phyloP scores from a whole-genome alignment of 2,888 invertebrate species.

The Nycteola revayana region DNA sequence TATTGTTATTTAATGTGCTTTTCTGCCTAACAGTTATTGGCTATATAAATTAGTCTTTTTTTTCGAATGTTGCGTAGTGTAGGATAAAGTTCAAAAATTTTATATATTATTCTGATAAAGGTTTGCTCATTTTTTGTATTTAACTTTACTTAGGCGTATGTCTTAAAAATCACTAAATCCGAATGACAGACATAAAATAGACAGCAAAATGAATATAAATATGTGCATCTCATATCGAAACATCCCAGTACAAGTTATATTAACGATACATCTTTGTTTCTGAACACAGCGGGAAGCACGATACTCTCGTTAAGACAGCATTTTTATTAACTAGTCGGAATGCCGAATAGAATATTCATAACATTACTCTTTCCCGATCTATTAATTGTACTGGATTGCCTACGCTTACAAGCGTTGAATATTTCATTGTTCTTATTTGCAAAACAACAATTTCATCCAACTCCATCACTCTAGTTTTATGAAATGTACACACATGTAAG shows the following conservation, averaged over 20 bases:
- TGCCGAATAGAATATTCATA: slow-evolving; percentile 73
- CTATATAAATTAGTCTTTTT: no score
- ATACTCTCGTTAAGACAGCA: slow-evolving; percentile 68
- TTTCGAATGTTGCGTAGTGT: no score
- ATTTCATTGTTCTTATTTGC: slow-evolving; percentile 30
- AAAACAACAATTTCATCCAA: no score
- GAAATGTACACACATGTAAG: no score
- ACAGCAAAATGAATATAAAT: slow-evolving; percentile 16
- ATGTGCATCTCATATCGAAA: slow-evolving; percentile 50
- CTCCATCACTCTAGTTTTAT: no score
- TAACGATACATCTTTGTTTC: slow-evolving; percentile 72
- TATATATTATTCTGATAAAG: no score
- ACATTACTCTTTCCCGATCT: slow-evolving; percentile 62
- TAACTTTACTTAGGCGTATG: no score
- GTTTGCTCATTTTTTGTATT: no score
- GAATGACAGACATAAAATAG: slow-evolving; percentile 21
- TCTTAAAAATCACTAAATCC: slow-evolving; percentile 16
- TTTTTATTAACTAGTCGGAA: slow-evolving; percentile 76
- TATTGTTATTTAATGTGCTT: no score
- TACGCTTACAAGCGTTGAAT: slow-evolving; percentile 34
- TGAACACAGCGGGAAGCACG: slow-evolving; percentile 67
- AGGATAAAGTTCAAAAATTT: no score
- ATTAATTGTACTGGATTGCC: slow-evolving; percentile 49
- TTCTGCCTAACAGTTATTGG: no score
- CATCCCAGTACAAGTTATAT: slow-evolving; percentile 42